Conservation (phyloP, 2,797 vertebrate genomes). For the Cyprinodon diabolis region DNA sequence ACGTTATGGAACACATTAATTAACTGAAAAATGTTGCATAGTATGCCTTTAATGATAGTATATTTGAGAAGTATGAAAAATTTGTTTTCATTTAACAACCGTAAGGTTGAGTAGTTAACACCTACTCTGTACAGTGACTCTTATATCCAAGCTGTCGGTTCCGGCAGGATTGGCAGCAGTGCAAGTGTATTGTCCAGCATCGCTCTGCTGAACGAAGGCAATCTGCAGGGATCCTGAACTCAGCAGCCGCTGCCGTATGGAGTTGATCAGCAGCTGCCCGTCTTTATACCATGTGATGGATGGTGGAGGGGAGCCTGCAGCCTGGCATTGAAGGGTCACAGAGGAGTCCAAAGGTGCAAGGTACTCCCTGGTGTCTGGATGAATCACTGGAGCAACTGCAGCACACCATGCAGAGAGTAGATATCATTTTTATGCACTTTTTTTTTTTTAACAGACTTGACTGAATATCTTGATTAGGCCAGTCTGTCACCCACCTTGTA, state of each 20-base stretch:
- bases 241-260: constrained; percentile 83
- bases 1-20: too few species aligned
- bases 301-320: constrained; percentile 86
- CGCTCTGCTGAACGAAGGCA: constrained; percentile 83
- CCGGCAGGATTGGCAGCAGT: constrained; percentile 88
- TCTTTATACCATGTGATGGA: constrained; percentile 89
- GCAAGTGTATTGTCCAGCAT: constrained; percentile 89
- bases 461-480: too few species aligned
- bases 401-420: not conserved
- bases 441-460: not conserved
- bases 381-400: constrained; percentile 91
- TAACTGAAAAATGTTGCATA: too few species aligned
- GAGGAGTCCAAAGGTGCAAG: constrained; percentile 86
- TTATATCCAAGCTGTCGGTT: constrained; percentile 78
- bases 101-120: not conserved
- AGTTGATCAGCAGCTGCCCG: constrained; percentile 80
- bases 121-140: constrained; percentile 87
- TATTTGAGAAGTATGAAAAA: not conserved
- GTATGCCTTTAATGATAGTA: too few species aligned
- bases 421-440: not conserved
- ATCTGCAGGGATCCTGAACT: constrained; percentile 90
- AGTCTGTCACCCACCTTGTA: constrained; percentile 84
- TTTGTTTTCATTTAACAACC: not conserved
- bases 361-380: constrained; percentile 75
- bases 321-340: constrained; percentile 85